Conservation (phyloP, 2,888 invertebrate species). For the Cyrtodaria siliqua region DNA sequence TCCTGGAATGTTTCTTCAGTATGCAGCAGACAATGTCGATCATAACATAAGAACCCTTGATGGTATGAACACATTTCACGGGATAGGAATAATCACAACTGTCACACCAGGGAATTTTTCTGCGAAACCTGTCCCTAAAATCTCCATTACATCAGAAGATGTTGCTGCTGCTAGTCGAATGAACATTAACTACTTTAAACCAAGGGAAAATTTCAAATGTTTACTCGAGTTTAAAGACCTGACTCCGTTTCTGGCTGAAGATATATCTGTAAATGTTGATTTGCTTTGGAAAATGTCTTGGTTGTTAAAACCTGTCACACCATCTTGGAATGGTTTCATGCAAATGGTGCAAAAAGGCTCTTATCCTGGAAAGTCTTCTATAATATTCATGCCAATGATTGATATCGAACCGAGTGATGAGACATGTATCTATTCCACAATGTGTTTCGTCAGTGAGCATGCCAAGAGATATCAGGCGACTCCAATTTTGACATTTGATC, state of each 20-base stretch:
- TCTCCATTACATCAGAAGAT: not conserved
- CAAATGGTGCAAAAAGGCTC: slow-evolving; percentile 44
- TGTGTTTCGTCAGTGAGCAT: slow-evolving; percentile 30
- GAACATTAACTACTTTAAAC: not conserved
- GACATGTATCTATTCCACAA: slow-evolving; percentile 53
- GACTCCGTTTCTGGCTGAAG: not conserved
- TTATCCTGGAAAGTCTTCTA: slow-evolving; percentile 58
- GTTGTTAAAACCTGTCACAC: slow-evolving; percentile 22
- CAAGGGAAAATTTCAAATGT: not conserved
- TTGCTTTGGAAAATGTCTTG: slow-evolving; percentile 22
- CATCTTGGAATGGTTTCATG: slow-evolving; percentile 66
- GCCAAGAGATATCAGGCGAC: slow-evolving; percentile 1
- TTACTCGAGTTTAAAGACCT: too few relatives aligned
- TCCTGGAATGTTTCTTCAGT: slow-evolving; percentile 49
- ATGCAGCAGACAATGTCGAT: slow-evolving; percentile 72
- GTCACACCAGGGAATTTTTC: slow-evolving; percentile 56
- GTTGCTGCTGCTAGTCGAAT: not conserved
- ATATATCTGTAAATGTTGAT: slow-evolving; percentile 7
- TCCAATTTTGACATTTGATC: slow-evolving; percentile 67
- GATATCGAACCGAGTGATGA: slow-evolving; percentile 61
- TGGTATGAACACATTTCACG: slow-evolving; percentile 69
- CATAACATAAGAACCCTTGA: slow-evolving; percentile 68
- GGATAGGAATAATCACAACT: slow-evolving; percentile 68
- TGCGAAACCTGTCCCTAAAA: not conserved
- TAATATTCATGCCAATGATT: slow-evolving; percentile 65